Evolutionary conservation across 2,113 vertebrate species (phyloP).

Genomic region (Hiodon alosoides): DNA sequence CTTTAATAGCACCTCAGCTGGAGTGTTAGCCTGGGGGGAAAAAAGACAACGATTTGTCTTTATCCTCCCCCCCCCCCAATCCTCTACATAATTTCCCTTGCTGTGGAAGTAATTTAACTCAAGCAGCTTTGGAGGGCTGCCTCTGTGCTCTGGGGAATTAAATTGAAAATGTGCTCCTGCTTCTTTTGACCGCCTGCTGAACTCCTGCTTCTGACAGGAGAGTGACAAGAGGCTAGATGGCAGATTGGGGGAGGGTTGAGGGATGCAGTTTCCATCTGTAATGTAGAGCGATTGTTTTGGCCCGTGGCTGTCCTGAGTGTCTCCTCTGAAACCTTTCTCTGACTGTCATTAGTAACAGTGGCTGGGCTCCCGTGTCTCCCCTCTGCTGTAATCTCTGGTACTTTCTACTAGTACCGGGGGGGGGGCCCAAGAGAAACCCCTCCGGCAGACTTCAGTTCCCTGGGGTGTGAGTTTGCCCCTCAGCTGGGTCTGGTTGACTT

Average conservation of each 20-base stretch:
- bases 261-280: neutral
- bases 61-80: neutral
- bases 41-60: neutral
- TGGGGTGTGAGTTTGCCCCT: too few species aligned
- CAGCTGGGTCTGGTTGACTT: too few species aligned
- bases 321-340: neutral
- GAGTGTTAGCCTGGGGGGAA: neutral
- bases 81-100: too few species aligned
- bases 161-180: neutral
- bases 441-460: too few species aligned
- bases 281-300: neutral
- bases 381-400: too few species aligned
- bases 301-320: neutral
- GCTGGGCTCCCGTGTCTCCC: too few species aligned
- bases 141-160: neutral
- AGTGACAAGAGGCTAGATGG: neutral
- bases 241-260: neutral
- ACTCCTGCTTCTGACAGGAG: neutral
- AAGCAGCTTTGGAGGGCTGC: neutral
- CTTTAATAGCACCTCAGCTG: neutral
- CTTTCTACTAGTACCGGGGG: too few species aligned
- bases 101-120: neutral
- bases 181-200: conserved; percentile 5
- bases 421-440: too few species aligned
- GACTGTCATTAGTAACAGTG: too few species aligned